phyloP scores from a whole-genome alignment of 2,888 invertebrate genomes.

The Ceramica pisi region DNA sequence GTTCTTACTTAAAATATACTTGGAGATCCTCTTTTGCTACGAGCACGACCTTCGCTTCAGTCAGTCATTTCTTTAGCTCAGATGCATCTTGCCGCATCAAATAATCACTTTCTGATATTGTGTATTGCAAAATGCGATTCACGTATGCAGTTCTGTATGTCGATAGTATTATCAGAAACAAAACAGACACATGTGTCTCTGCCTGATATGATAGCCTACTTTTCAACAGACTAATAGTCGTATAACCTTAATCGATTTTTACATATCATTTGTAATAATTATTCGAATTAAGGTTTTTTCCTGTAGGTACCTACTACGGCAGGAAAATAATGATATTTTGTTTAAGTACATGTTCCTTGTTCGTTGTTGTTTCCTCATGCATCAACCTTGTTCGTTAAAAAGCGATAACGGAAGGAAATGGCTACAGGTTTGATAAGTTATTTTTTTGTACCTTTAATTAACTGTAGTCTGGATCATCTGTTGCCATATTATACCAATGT shows the following conservation, averaged over 20 bases:
- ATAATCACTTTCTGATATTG: neutral
- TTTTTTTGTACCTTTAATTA: conserved; percentile 4
- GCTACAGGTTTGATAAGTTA: neutral
- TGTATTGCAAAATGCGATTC: neutral
- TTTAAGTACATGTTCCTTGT: neutral
- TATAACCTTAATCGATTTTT: conserved; percentile 28
- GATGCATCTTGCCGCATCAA: neutral
- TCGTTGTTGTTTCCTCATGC: conserved; percentile 36
- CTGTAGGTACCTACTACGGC: conserved; percentile 19
- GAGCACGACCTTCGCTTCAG: too few relatives aligned
- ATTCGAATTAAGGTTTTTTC: conserved; percentile 35
- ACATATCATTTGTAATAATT: conserved; percentile 13
- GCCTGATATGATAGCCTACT: conserved; percentile 29
- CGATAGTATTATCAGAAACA: neutral
- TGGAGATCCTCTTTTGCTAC: neutral
- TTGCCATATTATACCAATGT: neutral
- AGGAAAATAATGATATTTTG: conserved; percentile 16
- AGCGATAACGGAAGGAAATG: conserved; percentile 21
- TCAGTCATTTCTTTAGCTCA: neutral
- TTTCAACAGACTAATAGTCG: conserved; percentile 6
- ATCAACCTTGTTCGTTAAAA: conserved; percentile 20
- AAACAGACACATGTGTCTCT: neutral
- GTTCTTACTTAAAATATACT: neutral
- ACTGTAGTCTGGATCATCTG: neutral
- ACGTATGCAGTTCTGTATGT: neutral